Evolutionary conservation across 2,888 invertebrate species (phyloP), one percentile per base, ranked within the genome.

Genomic region (Rotaria sp.): DNA sequence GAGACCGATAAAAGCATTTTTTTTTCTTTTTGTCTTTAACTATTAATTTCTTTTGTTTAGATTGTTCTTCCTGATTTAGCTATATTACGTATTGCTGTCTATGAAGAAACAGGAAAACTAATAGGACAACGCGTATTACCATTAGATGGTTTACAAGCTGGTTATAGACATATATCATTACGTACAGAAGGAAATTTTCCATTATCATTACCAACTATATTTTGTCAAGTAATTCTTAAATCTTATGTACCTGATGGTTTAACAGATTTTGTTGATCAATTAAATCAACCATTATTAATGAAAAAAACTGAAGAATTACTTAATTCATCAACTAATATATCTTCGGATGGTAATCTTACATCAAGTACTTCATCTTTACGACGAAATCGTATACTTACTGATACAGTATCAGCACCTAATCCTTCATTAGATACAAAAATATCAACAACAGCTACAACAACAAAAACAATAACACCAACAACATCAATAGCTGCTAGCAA

Each of bases 161-260:
- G 98, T 84, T 99, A 97, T 92, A 93, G 99, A 0, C 99, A 99
- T 92, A 98, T 99, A 89, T 96, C 98, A 0, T 93, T 99, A 41
- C 92, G 99, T 87, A 99, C 99, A 0, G 99, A 99, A 91, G 97
- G 98, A 86, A 99, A 99, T 92, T 97, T 98, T 92, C 97, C 98
- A 87, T 96, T 98, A 95, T 97, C 98, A 0, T 93, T 99, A 89
- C 97, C 99, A 67, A 99, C 98, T 94, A 93, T 99, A 88, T 99
- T 99, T 93, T 98, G 98, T 91, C 96, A 97, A 91, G 97, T 99
- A 90, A 97, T 97, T 92, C 94, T 99, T 88, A 98, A 98, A 93
- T 99, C 99, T 89, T 99, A 99, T 92, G 97, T 99, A 89, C 99
- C 99, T 75, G 97, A 98, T 92, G 99, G 98, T 85, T 95, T 98